Conservation (phyloP, 2,888 invertebrate genomes). For the Eupeodes latifasciatus region DNA sequence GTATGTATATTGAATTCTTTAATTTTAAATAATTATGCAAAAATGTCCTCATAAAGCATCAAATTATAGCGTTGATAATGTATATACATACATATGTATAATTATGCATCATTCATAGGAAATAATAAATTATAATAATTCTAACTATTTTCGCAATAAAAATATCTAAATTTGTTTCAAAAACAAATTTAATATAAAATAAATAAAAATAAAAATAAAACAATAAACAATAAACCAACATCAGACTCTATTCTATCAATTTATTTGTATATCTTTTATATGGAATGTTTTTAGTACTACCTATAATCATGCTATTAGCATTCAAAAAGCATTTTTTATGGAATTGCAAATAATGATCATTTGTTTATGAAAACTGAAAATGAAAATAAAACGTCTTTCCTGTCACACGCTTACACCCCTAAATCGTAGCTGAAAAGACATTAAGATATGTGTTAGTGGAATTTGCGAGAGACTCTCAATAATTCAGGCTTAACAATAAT, state of each 20-base stretch:
- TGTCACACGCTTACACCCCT: conserved; percentile 30
- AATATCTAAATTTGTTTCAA: conserved; percentile 50
- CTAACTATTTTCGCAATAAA: conserved; percentile 54
- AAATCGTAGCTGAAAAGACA: neutral
- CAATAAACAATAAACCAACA: conserved; percentile 57
- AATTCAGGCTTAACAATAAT: neutral
- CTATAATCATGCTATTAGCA: conserved; percentile 65
- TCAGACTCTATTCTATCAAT: neutral
- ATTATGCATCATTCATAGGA: neutral
- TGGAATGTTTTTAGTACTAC: conserved; percentile 55
- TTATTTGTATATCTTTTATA: conserved; percentile 18
- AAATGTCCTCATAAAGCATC: no score
- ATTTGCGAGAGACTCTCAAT: conserved; percentile 1
- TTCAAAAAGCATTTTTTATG: conserved; percentile 56
- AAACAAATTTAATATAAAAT: neutral
- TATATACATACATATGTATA: no score
- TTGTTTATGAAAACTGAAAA: neutral
- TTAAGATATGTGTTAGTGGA: conserved; percentile 29
- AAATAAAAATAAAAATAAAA: conserved; percentile 13
- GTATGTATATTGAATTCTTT: no score
- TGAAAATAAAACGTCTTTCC: conserved; percentile 8
- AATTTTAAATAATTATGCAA: no score
- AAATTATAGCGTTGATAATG: neutral
- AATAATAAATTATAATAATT: neutral
- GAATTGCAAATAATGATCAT: conserved; percentile 53